A percentile compares a stretch with the other conserved stretches of the same genome.
These are phyloP conservation scores for Acrocephalus kingi DNA, from an alignment of 2,113 vertebrate species.

Conservation along the genomic window DNA sequence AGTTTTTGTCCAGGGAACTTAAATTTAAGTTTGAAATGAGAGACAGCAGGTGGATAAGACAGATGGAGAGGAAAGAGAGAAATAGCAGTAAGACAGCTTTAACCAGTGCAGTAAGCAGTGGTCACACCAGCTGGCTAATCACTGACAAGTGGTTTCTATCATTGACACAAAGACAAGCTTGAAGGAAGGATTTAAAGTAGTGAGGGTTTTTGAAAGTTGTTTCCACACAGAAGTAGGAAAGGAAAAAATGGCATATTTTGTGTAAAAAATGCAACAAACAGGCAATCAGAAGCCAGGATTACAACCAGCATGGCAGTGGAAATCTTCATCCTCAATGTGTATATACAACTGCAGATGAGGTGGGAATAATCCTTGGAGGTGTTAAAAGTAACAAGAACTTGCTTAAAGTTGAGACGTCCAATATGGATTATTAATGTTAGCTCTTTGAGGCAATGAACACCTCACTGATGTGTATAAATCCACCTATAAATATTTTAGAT, in stretches of 20 bases:
- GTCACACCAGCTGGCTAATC: slow-evolving; percentile 61
- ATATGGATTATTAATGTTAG: neutral
- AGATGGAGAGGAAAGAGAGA: slow-evolving; percentile 58
- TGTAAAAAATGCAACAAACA: neutral
- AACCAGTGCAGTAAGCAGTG: slow-evolving; percentile 38
- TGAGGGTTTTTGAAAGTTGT: neutral
- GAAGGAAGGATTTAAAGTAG: slow-evolving; percentile 29
- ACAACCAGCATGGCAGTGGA: neutral
- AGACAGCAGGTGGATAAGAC: slow-evolving; percentile 61
- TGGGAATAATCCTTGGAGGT: neutral
- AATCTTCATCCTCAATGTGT: neutral
- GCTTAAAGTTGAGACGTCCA: neutral
- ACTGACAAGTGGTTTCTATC: slow-evolving; percentile 38
- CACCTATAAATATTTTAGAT: neutral
- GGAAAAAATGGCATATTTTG: neutral
- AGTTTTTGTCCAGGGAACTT: slow-evolving; percentile 38
- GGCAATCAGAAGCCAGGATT: neutral
- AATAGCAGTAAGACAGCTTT: slow-evolving; percentile 59
- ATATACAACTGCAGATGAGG: neutral
- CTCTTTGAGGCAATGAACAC: neutral
- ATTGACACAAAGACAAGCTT: neutral
- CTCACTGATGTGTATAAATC: neutral
- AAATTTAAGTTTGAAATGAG: slow-evolving; percentile 48
- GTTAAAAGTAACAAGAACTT: neutral
- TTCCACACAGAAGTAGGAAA: neutral